Conservation (phyloP, 2,888 invertebrate genomes). For the Palloptera scutellata region DNA sequence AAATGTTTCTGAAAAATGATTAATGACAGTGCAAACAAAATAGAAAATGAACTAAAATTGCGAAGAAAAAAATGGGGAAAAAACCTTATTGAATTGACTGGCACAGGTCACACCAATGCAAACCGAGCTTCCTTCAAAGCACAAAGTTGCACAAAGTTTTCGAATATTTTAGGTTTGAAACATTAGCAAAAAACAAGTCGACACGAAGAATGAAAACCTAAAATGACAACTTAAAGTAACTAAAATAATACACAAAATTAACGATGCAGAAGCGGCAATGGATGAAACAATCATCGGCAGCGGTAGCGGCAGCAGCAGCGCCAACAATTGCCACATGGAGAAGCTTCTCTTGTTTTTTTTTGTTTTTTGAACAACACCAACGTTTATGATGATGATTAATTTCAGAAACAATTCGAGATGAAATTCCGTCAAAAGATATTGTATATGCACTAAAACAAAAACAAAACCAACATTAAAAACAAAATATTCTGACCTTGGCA, state of each 20-base stretch:
- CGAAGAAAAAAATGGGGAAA: not conserved
- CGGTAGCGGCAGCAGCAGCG: not conserved
- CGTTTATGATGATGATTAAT: slow-evolving; percentile 9
- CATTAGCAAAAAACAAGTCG: slow-evolving; percentile 9
- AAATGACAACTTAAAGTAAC: slow-evolving; percentile 15
- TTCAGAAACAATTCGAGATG: not conserved
- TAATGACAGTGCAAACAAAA: slow-evolving; percentile 2
- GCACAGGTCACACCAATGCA: not conserved
- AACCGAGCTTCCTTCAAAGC: not conserved
- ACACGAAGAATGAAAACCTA: slow-evolving; percentile 13
- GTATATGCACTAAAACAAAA: slow-evolving; percentile 20
- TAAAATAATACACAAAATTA: no score
- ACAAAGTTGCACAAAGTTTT: not conserved
- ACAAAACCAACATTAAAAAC: slow-evolving; percentile 17
- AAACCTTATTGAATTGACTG: not conserved
- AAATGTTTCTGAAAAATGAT: not conserved
- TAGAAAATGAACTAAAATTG: slow-evolving; percentile 1
- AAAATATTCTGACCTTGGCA: slow-evolving; percentile 28
- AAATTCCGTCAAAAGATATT: not conserved
- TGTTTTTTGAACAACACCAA: not conserved
- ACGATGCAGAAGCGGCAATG: slow-evolving; percentile 2
- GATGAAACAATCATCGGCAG: slow-evolving; percentile 6
- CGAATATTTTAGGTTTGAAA: no score
- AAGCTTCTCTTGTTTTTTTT: no score
- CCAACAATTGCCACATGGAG: not conserved